phyloP scores from a whole-genome alignment of 2,888 invertebrate species.

The Tipula vernalis region DNA sequence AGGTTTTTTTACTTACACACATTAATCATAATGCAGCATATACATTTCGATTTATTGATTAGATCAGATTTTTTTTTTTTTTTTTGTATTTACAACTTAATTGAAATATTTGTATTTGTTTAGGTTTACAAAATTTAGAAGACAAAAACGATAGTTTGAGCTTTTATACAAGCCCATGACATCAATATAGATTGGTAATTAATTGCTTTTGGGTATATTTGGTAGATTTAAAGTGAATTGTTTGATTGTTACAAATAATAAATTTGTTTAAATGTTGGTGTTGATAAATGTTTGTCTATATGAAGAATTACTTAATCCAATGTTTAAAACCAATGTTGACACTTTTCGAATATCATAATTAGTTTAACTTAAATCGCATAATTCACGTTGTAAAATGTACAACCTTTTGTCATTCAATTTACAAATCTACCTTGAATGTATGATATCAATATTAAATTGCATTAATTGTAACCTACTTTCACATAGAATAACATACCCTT shows the following conservation, averaged over 20 bases:
- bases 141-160: not conserved
- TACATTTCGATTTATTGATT: not conserved
- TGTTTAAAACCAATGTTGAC: not conserved
- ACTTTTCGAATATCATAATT: not conserved
- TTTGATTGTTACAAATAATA: not conserved
- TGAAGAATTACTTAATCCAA: not conserved
- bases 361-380: not conserved
- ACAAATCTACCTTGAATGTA: not conserved
- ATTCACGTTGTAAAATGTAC: not conserved
- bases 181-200: not conserved
- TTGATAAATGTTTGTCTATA: not conserved
- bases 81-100: not conserved
- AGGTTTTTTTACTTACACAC: not conserved
- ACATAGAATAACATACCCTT: not conserved
- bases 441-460: not conserved
- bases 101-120: not conserved
- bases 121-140: not conserved
- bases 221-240: not conserved
- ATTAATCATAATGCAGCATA: not conserved
- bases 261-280: not conserved
- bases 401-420: not conserved
- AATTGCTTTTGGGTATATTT: not conserved
- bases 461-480: not conserved
- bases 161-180: not conserved
- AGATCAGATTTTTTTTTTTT: not conserved